These are phyloP conservation scores for Melanotaenia pygmaea DNA, from an alignment of 2,797 vertebrate genomes.

Conservation along the genomic window DNA sequence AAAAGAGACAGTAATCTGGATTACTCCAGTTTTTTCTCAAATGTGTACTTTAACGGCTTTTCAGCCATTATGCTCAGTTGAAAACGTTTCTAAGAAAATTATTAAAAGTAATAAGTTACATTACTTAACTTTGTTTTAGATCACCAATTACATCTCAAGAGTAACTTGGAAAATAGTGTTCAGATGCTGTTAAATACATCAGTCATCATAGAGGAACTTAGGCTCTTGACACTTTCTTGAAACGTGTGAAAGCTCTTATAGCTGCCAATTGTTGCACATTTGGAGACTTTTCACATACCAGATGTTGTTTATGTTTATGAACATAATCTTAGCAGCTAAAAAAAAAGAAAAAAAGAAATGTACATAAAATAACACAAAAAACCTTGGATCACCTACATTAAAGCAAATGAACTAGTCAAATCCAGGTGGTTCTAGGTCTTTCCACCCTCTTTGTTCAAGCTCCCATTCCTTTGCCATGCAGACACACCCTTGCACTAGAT, in stretches of 20 bases:
- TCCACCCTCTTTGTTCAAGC: slow-evolving; percentile 28
- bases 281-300: background rate
- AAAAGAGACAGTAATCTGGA: too few relatives aligned
- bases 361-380: background rate
- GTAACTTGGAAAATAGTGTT: background rate
- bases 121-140: background rate
- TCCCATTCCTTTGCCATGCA: slow-evolving; percentile 49
- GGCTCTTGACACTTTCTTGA: background rate
- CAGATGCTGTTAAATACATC: background rate
- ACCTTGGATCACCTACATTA: slow-evolving; percentile 10
- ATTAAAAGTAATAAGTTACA: background rate
- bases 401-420: slow-evolving; percentile 10
- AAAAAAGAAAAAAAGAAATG: too few relatives aligned
- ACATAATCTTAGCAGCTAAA: slow-evolving; percentile 3
- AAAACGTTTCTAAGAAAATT: background rate
- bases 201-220: background rate
- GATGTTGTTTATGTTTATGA: slow-evolving; percentile 4
- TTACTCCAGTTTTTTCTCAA: too few relatives aligned
- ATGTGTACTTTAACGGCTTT: background rate
- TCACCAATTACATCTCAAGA: too few relatives aligned
- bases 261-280: background rate
- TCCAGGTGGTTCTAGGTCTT: background rate
- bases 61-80: background rate
- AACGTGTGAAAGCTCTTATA: background rate
- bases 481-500: slow-evolving; percentile 1